Base-by-base conservation (phyloP, 2,797 vertebrate species). In the Diplodus sargus region DNA sequence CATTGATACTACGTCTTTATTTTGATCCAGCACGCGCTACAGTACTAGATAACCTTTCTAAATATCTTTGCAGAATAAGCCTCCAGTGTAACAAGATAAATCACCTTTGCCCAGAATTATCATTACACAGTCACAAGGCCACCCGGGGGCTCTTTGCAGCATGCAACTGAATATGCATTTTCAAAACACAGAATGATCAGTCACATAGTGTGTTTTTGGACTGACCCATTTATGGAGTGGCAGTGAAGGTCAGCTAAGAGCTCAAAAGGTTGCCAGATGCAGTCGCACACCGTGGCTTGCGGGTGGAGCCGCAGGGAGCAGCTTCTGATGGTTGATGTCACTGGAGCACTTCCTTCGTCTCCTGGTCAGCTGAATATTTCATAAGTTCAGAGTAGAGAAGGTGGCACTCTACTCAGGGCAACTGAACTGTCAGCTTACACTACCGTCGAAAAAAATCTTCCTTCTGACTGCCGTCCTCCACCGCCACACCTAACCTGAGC, bases 301-400 rank as follows among this genome's bases (percentile, higher is more conserved):
- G 49, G 76, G 52, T 23, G 39, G 61, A 76, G 76, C 81, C 81
- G 53, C 54, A 16, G 76, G 85, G 86, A 90, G 80, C 74, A 57
- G 78, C 70, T 68, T 17, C 59, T 84, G 61, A 76, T 76, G 69
- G 81, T 85, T 63, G 47, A 79, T 91, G 87, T 85, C 87, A 85
- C 78, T 28, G 68, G 66, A 81, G 77, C 77, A 16, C 78, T 87
- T 81, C 74, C 83, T 89, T 85, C 84, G 81, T 89, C 86, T 87
- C 77, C 61, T 30, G 63, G 70, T 78, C 61, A 51, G 57, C 81
- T 92, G 81, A 91, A 92, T 93, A 91, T 92, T 93, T 93, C 79
- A 91, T 87, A 84, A 80, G 69, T 83, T 84, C 74, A 71, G 88
- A 83, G 71, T 47, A 81, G 39, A 67, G 78, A 77, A 75, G 77